Evolutionary conservation across 23 tunicate species (phyloP).

Genomic region (Styela plicata): DNA sequence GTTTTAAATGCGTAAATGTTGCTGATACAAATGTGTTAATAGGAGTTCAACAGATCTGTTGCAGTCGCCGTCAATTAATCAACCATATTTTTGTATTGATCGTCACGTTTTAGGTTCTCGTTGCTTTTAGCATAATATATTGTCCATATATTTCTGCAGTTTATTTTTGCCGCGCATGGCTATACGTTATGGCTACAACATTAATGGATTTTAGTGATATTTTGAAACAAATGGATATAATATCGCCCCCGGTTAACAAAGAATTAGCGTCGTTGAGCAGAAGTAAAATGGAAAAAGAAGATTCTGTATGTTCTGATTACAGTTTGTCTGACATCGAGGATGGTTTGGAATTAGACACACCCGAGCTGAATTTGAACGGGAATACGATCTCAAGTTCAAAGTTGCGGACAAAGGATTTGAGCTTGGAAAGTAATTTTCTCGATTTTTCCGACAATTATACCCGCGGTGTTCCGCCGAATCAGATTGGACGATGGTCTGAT

Average conservation of each 20-base stretch:
- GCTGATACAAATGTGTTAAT: too few species aligned
- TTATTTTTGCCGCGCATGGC: too few species aligned
- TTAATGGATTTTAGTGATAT: neutral
- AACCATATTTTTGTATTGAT: neutral
- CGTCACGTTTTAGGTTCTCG: neutral
- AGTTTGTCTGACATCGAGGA: conserved; percentile 90
- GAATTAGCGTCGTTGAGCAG: neutral
- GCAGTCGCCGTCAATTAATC: too few species aligned
- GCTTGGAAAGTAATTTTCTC: too few species aligned
- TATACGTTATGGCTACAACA: neutral
- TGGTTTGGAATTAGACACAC: conserved; percentile 30
- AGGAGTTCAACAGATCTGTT: too few species aligned
- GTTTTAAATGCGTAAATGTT: too few species aligned
- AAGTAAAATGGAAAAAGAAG: conserved; percentile 29
- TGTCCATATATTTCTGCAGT: too few species aligned
- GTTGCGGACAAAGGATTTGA: neutral
- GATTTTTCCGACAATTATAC: neutral
- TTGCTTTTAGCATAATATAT: too few species aligned
- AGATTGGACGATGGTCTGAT: neutral
- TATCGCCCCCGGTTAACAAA: neutral
- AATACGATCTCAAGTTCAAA: neutral
- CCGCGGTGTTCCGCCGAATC: neutral
- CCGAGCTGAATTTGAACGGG: neutral
- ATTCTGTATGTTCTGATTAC: conserved; percentile 70
- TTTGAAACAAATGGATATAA: neutral